phyloP scores from a whole-genome alignment of 1,140 invertebrate species.

The Drosophila bocqueti region DNA sequence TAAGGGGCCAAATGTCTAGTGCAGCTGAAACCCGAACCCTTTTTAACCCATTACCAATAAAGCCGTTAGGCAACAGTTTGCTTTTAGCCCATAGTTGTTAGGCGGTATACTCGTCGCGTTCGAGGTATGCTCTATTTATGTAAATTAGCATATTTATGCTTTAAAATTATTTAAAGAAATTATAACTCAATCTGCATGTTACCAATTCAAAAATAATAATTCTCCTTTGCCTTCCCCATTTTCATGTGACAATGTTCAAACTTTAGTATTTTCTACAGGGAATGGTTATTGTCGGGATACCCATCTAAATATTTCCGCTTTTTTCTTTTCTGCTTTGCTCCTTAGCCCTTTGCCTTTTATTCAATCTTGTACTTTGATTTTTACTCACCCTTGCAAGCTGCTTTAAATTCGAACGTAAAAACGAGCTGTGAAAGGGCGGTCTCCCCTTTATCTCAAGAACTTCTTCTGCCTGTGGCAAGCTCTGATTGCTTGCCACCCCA shows the following conservation, averaged over 20 bases:
- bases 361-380: conserved; percentile 65
- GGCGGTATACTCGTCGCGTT: background rate
- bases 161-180: background rate
- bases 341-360: conserved; percentile 36
- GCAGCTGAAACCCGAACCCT: conserved; percentile 6
- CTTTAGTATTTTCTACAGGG: background rate
- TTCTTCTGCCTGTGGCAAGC: conserved; percentile 58
- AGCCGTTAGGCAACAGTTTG: conserved; percentile 66
- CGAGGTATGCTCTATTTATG: background rate
- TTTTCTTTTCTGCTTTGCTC: conserved; percentile 7
- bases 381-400: conserved; percentile 25
- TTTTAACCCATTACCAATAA: conserved; percentile 50
- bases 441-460: conserved; percentile 24
- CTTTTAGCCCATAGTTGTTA: conserved; percentile 4
- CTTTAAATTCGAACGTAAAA: conserved; percentile 60
- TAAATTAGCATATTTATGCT: background rate
- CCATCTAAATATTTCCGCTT: background rate
- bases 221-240: too few species aligned
- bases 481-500: conserved; percentile 65
- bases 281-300: background rate
- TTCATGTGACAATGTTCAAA: background rate
- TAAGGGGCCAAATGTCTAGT: background rate
- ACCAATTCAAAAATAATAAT: too few species aligned
- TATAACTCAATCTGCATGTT: background rate
- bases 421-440: conserved; percentile 45